These are phyloP conservation scores for Chaenogobius annularis DNA, from an alignment of 2,113 vertebrate genomes.

Conservation along the genomic window DNA sequence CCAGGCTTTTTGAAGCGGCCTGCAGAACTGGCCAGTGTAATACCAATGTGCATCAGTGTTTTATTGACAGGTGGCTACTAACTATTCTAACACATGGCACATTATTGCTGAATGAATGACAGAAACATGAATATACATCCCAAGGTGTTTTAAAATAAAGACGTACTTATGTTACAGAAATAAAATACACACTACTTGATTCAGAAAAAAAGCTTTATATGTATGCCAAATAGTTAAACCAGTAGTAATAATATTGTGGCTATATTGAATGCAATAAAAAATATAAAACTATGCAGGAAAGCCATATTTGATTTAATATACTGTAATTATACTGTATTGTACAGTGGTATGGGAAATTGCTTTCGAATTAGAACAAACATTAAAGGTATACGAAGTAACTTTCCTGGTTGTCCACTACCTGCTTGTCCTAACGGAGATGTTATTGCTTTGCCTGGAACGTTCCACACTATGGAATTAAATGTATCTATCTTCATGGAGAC, in stretches of 20 bases:
- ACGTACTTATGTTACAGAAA: constrained; percentile 1
- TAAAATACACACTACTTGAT: not conserved
- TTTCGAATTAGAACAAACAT: not conserved
- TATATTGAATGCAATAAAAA: not conserved
- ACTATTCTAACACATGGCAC: constrained; percentile 54
- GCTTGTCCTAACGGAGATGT: too few relatives aligned
- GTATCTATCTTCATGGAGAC: too few relatives aligned
- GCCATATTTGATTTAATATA: too few relatives aligned
- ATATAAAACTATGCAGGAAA: too few relatives aligned
- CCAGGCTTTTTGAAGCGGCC: constrained; percentile 57
- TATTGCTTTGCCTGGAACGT: too few relatives aligned
- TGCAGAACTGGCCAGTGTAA: constrained; percentile 42
- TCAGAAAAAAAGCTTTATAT: not conserved
- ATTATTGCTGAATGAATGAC: constrained; percentile 22
- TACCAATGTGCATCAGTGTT: constrained; percentile 49
- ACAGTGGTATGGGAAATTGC: not conserved
- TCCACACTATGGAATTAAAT: too few relatives aligned
- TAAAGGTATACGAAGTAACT: not conserved
- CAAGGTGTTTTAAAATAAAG: constrained; percentile 13
- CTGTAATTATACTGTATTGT: not conserved
- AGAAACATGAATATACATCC: constrained; percentile 6
- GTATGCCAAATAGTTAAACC: not conserved
- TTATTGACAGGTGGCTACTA: constrained; percentile 67
- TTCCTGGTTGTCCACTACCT: too few relatives aligned
- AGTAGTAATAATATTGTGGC: not conserved